Base-by-base conservation (phyloP, 2,888 invertebrate species). In the Drosophila neonasuta region DNA sequence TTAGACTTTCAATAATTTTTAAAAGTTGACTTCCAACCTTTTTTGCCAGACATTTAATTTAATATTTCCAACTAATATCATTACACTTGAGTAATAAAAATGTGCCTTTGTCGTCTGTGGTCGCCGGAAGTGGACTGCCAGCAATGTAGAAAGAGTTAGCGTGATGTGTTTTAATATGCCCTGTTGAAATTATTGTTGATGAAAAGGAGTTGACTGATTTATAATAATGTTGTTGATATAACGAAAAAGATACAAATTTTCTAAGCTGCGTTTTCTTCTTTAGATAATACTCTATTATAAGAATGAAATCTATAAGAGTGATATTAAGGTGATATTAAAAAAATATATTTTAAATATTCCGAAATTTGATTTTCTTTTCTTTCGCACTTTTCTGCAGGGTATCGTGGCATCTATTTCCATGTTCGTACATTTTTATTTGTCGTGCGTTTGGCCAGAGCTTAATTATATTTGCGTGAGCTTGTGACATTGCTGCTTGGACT, bases 391-490 rank as follows among this genome's bases (percentile, higher is more conserved):
- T 24, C 24, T 24, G 24, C 15, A 56, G 56, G 48, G 56, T 57
- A 39, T 39, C n/a, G 10, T 5, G 9, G 5, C 3, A 10, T 3
- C 34, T 11, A 45, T 15, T 0, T 24, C 4, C 7, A 7, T 11
- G 20, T 6, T 6, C n/a, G 2, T 34, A 3, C n/a, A n/a, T 13
- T 77, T 70, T 73, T 71, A 71, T 74, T 82, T 72, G 59, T 72
- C 64, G 65, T 79, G 80, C 77, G 86, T 80, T 76, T 67, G 69
- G 48, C 39, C 65, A 42, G 54, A 51, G 68, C 70, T 89, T 88
- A 88, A 89, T 89, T 89, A 85, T 86, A 80, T 78, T 88, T 86
- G 88, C 89, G 88, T 89, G 89, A 68, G 80, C 73, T 74, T 74
- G 76, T 61, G 71, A 68, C 63, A 74, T 80, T 71, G 48, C 54